These are phyloP conservation scores for Sphaeridia pumilis DNA, from an alignment of 2,888 invertebrate species.

Conservation along the genomic window DNA sequence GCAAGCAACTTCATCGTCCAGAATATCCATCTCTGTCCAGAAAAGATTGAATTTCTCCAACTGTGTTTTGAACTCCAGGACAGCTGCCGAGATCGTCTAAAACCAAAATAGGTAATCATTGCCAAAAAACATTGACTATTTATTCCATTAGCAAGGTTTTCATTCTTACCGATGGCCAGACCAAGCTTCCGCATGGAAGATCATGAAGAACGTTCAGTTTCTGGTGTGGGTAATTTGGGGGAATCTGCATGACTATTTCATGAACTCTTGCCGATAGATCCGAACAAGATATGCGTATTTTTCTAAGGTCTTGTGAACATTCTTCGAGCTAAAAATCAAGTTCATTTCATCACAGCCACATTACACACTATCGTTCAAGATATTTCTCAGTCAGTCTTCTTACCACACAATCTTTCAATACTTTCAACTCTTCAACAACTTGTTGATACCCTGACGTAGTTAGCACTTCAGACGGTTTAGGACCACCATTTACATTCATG, in stretches of 20 bases:
- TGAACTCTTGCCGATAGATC: constrained; percentile 21
- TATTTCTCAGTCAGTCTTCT: not conserved
- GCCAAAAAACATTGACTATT: not conserved
- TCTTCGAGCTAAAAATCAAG: constrained; percentile 15
- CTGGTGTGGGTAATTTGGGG: constrained; percentile 19
- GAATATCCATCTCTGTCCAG: constrained; percentile 41
- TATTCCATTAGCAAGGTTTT: not conserved
- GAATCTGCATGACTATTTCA: constrained; percentile 15
- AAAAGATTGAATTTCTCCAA: constrained; percentile 20
- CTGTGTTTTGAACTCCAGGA: constrained; percentile 13
- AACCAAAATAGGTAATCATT: constrained; percentile 3
- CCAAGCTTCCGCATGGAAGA: constrained; percentile 14
- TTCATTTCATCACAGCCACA: not conserved
- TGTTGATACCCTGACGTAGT: not conserved
- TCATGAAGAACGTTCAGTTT: constrained; percentile 12
- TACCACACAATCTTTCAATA: not conserved
- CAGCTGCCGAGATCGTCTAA: constrained; percentile 15
- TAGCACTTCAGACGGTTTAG: not conserved
- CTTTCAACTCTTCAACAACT: not conserved
- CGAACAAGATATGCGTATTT: constrained; percentile 15
- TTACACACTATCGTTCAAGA: not conserved
- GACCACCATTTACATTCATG: no score
- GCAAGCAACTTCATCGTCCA: constrained; percentile 41
- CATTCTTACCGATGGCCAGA: constrained; percentile 17
- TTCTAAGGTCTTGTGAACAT: constrained; percentile 15